Conservation (phyloP, 2,797 vertebrate genomes). For the Trematomus bernacchii region DNA sequence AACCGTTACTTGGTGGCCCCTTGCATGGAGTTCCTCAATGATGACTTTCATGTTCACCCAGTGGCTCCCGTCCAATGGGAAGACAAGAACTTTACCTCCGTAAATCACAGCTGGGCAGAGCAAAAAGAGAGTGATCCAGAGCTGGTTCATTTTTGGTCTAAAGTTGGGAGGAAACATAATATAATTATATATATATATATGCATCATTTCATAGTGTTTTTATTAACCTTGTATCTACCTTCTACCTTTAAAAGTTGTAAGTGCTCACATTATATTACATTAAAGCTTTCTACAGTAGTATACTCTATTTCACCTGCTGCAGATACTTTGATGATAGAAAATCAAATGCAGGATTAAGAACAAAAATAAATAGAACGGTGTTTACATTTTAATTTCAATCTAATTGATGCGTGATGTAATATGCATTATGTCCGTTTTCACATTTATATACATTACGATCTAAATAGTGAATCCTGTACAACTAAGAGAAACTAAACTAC, state of each 20-base stretch:
- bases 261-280: background rate
- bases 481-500: no score
- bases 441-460: no score
- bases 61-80: constrained; percentile 71
- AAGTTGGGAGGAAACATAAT: constrained; percentile 5
- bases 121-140: constrained; percentile 37
- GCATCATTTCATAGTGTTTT: background rate
- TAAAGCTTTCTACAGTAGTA: background rate
- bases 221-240: background rate
- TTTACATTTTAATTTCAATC: no score
- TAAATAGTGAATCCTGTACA: no score
- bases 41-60: constrained; percentile 78
- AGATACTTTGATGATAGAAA: background rate
- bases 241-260: background rate
- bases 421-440: no score
- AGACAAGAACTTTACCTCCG: constrained; percentile 71
- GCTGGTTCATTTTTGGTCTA: constrained; percentile 50
- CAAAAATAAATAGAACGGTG: no score
- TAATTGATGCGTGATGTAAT: no score
- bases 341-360: no score
- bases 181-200: background rate
- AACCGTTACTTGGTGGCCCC: constrained; percentile 64
- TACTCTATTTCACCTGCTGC: background rate
- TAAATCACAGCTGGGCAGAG: constrained; percentile 24
- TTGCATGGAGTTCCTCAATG: constrained; percentile 68